Evolutionary conservation across 92 coral and sea anemone species (phyloP), one percentile per base, ranked within the genome.

Genomic region (Epizoanthus rinbou): DNA sequence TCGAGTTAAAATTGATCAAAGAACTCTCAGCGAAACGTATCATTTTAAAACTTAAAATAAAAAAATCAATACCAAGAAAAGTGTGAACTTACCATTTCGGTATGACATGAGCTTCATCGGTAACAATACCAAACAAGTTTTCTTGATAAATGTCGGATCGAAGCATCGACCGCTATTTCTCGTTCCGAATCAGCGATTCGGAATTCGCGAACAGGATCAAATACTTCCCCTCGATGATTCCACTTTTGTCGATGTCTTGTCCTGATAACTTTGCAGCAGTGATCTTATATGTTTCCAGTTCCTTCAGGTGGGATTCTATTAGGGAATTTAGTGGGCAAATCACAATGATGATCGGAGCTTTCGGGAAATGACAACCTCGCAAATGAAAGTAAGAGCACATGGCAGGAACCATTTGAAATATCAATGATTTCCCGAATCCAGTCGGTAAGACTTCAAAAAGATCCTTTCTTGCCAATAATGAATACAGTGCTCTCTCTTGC

Each of bases 61-160:
- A 4, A 45, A 45, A 45, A 45, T 45, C 52, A 45, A 45, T 5
- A 45, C 52, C 52, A 45, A 45, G 52, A 45, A 45, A 45, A 45
- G 52, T 45, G 52, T 45, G 52, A 28, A 28, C 31, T 17, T 76
- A 88, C 88, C 85, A 88, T 64, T 88, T 88, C 3, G 91, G 91
- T 84, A 84, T 80, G 6, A 88, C 91, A 78, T 78, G 91, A 25
- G 91, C 85, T 69, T 88, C 91, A 23, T 88, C 88, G 3, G 86
- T 43, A 37, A 85, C 91, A 31, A 84, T 45, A 18, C 82, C 88
- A 66, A 88, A 84, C 2, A 88, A 45, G 24, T 79, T 72, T 8
- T 54, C 23, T 18, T 84, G 88, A 14, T 88, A 88, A 0, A 88
- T 54, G 0, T 63, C 52, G 8, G 31, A 45, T 54, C 75, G 83